Evolutionary conservation across 2,888 invertebrate genomes (phyloP), one percentile per base, ranked within the genome.

Genomic region (Noctua fimbriata): DNA sequence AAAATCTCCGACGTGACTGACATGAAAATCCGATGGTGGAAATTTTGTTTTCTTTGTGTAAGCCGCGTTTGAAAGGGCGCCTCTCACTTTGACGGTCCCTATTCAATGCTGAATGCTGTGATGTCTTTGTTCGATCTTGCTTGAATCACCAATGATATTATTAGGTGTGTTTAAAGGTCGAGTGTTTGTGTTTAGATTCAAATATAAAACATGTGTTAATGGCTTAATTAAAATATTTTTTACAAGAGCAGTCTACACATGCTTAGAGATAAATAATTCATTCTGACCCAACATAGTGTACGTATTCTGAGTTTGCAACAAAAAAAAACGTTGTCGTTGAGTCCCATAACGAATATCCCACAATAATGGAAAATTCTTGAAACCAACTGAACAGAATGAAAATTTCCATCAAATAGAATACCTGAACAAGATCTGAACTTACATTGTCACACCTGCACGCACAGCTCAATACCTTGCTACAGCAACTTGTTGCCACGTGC

Each of bases 1-100:
- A 93, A 94, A 94, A 92, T 91, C 90, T 90, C 79, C 89, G 89
- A 94, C 94, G 94, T 95, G 95, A 95, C 94, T 94, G 94, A 94
- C 95, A 95, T 94, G 92, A 91, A 93, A 95, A 95, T 94, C 93
- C 92, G 89, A 88, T 87, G 87, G 86, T 90, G 91, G 88, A 93
- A 93, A 93, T 93, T 93, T 93, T 94, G 93, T 93, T 94, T 94
- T 92, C 92, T 92, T 93, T 93, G 90, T 92, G 90, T 92, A 92
- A 92, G 91, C 92, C 88, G 89, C 90, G 91, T 93, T 92, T 91
- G 89, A 92, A 92, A 91, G 76, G 89, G 81, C 83, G 84, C 83
- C 86, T 89, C 88, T 89, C 88, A 84, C 91, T 92, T 93, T 93
- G 92, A 91, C 91, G 90, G 92, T 89, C 89, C 85, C 87, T 90